Conservation (phyloP, 2,888 invertebrate genomes). For the Agonopterix arenella region DNA sequence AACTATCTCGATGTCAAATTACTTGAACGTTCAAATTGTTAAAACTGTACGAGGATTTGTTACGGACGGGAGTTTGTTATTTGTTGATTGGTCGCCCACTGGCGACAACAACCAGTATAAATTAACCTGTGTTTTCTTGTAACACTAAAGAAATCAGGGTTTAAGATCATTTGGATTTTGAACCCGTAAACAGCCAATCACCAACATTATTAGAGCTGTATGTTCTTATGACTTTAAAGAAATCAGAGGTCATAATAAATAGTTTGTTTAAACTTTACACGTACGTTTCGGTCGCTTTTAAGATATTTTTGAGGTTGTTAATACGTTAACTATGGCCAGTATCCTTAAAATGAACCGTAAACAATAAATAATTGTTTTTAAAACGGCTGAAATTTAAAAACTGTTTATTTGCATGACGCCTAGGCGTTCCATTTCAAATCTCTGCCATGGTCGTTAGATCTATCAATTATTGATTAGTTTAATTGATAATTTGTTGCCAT, state of each 20-base stretch:
- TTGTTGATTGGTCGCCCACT: slow-evolving; percentile 66
- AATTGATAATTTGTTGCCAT: too few species aligned
- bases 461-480: slow-evolving; percentile 17
- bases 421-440: slow-evolving; percentile 21
- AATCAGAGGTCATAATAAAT: slow-evolving; percentile 8
- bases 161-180: slow-evolving; percentile 6
- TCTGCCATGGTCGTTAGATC: slow-evolving; percentile 17
- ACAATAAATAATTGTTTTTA: slow-evolving; percentile 40
- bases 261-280: slow-evolving; percentile 17
- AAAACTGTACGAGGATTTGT: slow-evolving; percentile 73
- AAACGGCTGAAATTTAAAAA: slow-evolving; percentile 27
- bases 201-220: slow-evolving; percentile 28
- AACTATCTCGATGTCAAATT: slow-evolving; percentile 52
- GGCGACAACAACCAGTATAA: slow-evolving; percentile 30
- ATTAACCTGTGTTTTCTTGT: slow-evolving; percentile 14
- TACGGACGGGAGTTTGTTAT: slow-evolving; percentile 67
- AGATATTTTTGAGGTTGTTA: slow-evolving; percentile 61
- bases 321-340: slow-evolving; percentile 58
- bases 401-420: slow-evolving; percentile 7
- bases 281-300: slow-evolving; percentile 53
- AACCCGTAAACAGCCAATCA: slow-evolving; percentile 8
- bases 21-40: slow-evolving; percentile 65
- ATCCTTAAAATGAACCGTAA: slow-evolving; percentile 58
- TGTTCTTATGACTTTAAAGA: neutral
- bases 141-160: slow-evolving; percentile 3